These are phyloP conservation scores for Mercenaria mercenaria DNA, from an alignment of 1,140 invertebrate genomes.

Conservation along the genomic window DNA sequence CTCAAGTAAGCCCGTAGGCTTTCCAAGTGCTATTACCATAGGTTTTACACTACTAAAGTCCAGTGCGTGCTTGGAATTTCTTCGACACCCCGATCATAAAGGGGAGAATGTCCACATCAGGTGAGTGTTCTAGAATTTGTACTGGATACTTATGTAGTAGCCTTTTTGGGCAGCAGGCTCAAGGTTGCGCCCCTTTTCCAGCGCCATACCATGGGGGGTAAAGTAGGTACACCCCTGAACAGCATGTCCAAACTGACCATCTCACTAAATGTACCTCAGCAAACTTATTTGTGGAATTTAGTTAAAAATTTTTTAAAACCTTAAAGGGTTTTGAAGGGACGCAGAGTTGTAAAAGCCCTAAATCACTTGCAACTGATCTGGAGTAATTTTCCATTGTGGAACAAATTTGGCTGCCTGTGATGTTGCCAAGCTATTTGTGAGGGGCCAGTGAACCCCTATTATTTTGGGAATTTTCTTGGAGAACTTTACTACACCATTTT, in stretches of 20 bases:
- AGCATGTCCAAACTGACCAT: constrained; percentile 15
- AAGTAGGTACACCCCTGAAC: background rate
- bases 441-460: constrained; percentile 13
- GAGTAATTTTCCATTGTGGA: background rate
- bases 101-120: constrained; percentile 49
- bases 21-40: background rate
- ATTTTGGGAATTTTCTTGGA: background rate
- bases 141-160: constrained; percentile 34
- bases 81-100: constrained; percentile 10
- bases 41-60: constrained; percentile 26
- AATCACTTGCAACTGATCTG: background rate
- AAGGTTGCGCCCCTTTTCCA: constrained; percentile 10
- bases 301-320: background rate
- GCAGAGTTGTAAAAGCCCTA: constrained; percentile 8
- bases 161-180: constrained; percentile 11
- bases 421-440: constrained; percentile 16
- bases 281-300: constrained; percentile 12
- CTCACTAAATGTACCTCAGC: constrained; percentile 33
- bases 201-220: constrained; percentile 11
- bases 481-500: background rate
- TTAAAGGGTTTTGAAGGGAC: background rate
- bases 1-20: background rate
- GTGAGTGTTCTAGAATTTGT: constrained; percentile 20
- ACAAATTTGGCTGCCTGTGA: constrained; percentile 23
- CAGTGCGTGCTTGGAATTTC: background rate